A percentile compares a stretch with the other conserved stretches of the same genome.
Conservation (phyloP, 2,797 vertebrate genomes). For the Sebastes diploproa region DNA sequence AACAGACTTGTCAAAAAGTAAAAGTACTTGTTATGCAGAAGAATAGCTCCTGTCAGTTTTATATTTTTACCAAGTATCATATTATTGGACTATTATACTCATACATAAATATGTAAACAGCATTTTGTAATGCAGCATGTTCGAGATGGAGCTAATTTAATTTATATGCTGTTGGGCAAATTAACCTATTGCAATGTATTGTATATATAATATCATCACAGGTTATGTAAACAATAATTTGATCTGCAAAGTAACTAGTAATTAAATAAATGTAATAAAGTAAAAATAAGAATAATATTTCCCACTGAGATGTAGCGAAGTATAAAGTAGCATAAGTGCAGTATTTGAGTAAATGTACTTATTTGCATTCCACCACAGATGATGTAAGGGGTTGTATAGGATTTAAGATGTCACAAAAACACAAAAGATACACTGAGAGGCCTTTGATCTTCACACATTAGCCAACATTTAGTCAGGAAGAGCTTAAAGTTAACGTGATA, state of each 20-base stretch:
- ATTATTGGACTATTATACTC: neutral
- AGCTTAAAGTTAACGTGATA: neutral
- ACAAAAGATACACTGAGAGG: neutral
- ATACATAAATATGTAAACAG: neutral
- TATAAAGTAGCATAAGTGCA: neutral
- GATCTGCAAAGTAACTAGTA: neutral
- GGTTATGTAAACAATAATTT: neutral
- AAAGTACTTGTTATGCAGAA: neutral
- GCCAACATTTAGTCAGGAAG: neutral
- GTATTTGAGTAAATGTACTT: neutral
- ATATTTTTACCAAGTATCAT: neutral
- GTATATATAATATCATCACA: neutral
- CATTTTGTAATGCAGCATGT: neutral
- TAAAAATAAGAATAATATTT: neutral
- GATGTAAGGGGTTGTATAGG: neutral
- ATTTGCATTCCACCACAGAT: neutral
- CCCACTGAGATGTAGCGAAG: too few species aligned
- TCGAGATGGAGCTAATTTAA: neutral
- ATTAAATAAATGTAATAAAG: neutral
- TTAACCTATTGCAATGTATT: neutral
- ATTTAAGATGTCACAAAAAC: neutral
- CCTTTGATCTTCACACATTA: neutral
- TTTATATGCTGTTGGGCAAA: neutral
- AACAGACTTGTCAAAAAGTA: neutral
- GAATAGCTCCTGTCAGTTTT: neutral